Conservation (phyloP, 2,888 invertebrate genomes). For the Limnephilus marmoratus region DNA sequence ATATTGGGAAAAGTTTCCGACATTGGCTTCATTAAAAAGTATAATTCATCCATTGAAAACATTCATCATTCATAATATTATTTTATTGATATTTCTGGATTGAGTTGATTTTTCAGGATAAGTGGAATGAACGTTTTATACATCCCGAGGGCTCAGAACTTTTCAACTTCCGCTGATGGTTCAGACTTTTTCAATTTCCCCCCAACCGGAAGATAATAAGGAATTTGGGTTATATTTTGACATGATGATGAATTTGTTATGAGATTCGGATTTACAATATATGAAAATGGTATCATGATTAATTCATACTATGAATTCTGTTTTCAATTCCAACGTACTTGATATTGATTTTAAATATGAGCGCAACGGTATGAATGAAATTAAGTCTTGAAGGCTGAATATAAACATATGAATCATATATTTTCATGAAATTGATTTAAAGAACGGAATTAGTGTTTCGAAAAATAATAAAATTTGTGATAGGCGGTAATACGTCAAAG, state of each 20-base stretch:
- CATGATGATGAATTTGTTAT: neutral
- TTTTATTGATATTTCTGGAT: neutral
- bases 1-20: neutral
- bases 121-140: slow-evolving; percentile 2
- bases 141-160: neutral
- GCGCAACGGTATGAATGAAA: neutral
- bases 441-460: neutral
- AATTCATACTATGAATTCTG: neutral
- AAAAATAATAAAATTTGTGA: neutral
- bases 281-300: neutral
- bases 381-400: neutral
- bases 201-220: neutral
- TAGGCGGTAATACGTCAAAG: no score
- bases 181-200: neutral
- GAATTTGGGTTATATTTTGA: neutral
- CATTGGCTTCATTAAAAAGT: neutral
- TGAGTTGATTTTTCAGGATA: neutral
- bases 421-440: neutral
- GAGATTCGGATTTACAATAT: neutral
- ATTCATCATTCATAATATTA: neutral
- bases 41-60: neutral
- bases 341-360: neutral
- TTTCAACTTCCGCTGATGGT: neutral
- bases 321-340: neutral
- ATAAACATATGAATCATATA: neutral